phyloP scores from a whole-genome alignment of 2,113 vertebrate species.

The Triplophysa siluroides region DNA sequence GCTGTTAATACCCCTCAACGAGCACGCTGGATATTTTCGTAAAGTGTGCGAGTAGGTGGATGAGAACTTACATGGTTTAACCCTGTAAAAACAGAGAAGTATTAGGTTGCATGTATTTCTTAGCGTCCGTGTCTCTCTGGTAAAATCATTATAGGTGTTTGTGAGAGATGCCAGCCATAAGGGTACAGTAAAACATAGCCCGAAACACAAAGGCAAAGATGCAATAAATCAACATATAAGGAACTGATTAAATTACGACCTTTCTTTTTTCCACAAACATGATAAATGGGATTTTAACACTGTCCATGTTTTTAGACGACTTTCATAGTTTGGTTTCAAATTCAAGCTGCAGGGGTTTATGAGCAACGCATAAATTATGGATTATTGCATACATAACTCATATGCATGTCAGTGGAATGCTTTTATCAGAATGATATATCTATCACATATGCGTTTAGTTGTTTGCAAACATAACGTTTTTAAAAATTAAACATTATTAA shows the following conservation, averaged over 20 bases:
- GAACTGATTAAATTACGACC: constrained; percentile 16
- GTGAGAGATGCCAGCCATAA: constrained; percentile 65
- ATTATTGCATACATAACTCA: not conserved
- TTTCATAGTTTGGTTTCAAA: not conserved
- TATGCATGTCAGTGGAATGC: constrained; percentile 13
- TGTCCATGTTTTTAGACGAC: not conserved
- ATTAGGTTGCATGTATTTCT: constrained; percentile 42
- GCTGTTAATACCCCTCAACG: constrained; percentile 16
- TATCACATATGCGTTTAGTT: not conserved
- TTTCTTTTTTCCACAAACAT: not conserved
- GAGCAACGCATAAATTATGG: not conserved
- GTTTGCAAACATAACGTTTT: not conserved
- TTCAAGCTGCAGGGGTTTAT: not conserved
- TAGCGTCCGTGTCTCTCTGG: constrained; percentile 56
- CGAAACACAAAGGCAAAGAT: constrained; percentile 3
- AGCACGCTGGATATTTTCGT: not conserved
- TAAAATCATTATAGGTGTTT: constrained; percentile 71
- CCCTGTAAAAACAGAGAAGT: constrained; percentile 52
- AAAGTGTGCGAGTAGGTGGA: constrained; percentile 28
- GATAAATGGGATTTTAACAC: constrained; percentile 17
- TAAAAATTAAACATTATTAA: too few relatives aligned
- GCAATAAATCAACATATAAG: constrained; percentile 10
- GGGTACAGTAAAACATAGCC: constrained; percentile 54
- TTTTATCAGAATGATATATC: constrained; percentile 8
- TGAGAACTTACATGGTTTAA: constrained; percentile 31